These are phyloP conservation scores for Alligator sinensis DNA, from an alignment of 2,113 vertebrate genomes.

Conservation along the genomic window DNA sequence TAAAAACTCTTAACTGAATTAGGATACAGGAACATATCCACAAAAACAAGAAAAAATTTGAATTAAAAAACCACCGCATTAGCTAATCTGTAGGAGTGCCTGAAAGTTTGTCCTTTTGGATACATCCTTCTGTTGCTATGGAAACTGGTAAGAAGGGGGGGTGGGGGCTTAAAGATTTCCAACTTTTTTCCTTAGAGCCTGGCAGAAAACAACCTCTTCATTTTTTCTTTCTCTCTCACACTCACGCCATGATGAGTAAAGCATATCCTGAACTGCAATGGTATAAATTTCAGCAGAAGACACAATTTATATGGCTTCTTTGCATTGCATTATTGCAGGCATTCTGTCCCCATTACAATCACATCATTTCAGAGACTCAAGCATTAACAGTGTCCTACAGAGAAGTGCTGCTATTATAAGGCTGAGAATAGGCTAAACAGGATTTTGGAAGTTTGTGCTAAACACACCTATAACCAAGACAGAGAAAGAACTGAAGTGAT, in stretches of 20 bases:
- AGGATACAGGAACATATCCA: neutral
- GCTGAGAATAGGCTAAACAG: neutral
- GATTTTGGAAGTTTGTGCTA: neutral
- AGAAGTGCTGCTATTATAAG: neutral
- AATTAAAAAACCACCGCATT: neutral
- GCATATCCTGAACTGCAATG: neutral
- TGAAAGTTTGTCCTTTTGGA: neutral
- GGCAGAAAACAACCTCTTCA: neutral
- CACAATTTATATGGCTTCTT: neutral
- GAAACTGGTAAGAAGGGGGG: neutral
- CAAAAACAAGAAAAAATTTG: neutral
- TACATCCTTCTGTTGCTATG: neutral
- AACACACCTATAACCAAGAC: neutral
- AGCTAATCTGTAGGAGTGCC: neutral
- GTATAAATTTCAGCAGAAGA: neutral
- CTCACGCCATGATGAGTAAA: neutral
- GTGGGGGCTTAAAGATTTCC: no score
- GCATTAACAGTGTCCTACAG: neutral
- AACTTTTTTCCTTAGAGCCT: neutral
- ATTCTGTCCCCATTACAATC: no score
- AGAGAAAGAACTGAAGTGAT: neutral
- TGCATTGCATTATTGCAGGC: neutral
- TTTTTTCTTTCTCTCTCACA: neutral
- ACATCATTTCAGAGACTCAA: neutral
- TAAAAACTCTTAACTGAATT: neutral